A percentile compares a stretch with the other conserved stretches of the same genome.
Evolutionary conservation across 2,888 invertebrate genomes (phyloP).

Genomic region (Nomada hirtipes): DNA sequence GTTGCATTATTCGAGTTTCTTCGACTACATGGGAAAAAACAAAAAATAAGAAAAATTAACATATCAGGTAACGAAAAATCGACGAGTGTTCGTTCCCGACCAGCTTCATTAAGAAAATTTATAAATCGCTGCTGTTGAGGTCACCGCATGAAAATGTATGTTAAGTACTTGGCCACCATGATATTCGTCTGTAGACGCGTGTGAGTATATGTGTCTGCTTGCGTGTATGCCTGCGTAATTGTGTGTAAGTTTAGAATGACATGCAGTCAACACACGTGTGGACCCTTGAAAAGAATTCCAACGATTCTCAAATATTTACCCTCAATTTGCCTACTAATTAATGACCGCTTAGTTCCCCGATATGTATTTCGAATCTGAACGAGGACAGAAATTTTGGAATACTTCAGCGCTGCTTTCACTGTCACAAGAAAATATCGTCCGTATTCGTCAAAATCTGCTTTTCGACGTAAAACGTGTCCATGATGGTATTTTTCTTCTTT

Average conservation of each 20-base stretch:
- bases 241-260: slow-evolving; percentile 24
- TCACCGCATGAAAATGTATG: slow-evolving; percentile 67
- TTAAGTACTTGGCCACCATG: slow-evolving; percentile 58
- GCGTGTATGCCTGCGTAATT: slow-evolving; percentile 5
- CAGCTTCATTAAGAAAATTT: slow-evolving; percentile 60
- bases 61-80: not conserved
- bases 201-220: not conserved
- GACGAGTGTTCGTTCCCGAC: slow-evolving; percentile 18
- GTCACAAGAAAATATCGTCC: not conserved
- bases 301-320: slow-evolving; percentile 56
- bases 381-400: not conserved
- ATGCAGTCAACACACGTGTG: slow-evolving; percentile 34
- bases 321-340: slow-evolving; percentile 62
- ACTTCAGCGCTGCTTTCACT: slow-evolving; percentile 29
- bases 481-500: not conserved
- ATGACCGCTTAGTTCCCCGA: slow-evolving; percentile 26
- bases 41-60: too few species aligned
- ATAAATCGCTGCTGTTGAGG: slow-evolving; percentile 42
- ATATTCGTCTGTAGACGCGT: not conserved
- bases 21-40: not conserved
- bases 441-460: slow-evolving; percentile 21
- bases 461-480: not conserved
- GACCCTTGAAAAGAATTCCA: slow-evolving; percentile 48
- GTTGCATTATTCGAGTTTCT: not conserved
- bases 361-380: slow-evolving; percentile 1